These are phyloP conservation scores for Eriocheir sinensis DNA, from an alignment of 1,140 invertebrate genomes.

Conservation along the genomic window DNA sequence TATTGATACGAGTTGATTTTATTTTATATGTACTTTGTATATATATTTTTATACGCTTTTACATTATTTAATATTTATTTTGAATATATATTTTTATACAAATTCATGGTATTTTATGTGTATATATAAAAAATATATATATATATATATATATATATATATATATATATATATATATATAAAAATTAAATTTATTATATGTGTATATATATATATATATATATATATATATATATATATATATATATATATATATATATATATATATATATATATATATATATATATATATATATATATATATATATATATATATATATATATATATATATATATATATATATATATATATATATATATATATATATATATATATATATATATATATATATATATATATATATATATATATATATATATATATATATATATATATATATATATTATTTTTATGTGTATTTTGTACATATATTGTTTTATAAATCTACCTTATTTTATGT, in stretches of 20 bases:
- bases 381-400: conserved; percentile 48
- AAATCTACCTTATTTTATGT: no score
- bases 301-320: conserved; percentile 9
- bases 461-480: no score
- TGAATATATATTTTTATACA: background rate
- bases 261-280: conserved; percentile 68
- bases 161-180: background rate
- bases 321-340: background rate
- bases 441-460: conserved; percentile 58
- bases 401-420: conserved; percentile 60
- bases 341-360: conserved; percentile 30
- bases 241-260: conserved; percentile 64
- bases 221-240: conserved; percentile 43
- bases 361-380: conserved; percentile 57
- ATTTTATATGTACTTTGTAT: no score
- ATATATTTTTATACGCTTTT: background rate
- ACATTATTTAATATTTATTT: background rate
- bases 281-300: background rate
- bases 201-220: conserved; percentile 56
- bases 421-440: conserved; percentile 53
- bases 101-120: background rate
- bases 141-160: conserved; percentile 21
- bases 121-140: conserved; percentile 7
- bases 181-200: conserved; percentile 14
- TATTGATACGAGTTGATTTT: no score